These are phyloP conservation scores for Esperia sulphurella DNA, from an alignment of 2,888 invertebrate species.

Conservation along the genomic window DNA sequence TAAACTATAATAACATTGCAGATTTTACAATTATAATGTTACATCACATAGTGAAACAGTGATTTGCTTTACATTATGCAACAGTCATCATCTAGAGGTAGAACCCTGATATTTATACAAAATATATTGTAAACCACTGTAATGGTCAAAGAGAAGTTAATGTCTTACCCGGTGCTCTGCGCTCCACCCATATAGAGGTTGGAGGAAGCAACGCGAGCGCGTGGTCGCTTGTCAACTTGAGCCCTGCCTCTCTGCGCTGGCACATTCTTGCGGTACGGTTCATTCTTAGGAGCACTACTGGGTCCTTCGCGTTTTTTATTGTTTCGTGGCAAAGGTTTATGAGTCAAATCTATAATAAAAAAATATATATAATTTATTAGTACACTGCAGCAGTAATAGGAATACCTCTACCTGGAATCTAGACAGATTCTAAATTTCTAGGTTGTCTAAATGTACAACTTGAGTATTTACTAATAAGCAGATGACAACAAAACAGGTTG, in stretches of 20 bases:
- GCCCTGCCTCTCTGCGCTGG: constrained; percentile 82
- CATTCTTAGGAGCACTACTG: constrained; percentile 79
- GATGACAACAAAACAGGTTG: neutral
- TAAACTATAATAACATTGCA: too few species aligned
- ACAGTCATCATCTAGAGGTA: too few species aligned
- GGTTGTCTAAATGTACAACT: too few species aligned
- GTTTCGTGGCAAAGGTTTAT: constrained; percentile 82
- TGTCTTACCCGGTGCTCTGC: constrained; percentile 82
- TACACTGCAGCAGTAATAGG: too few species aligned
- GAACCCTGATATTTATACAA: too few species aligned
- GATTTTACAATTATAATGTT: too few species aligned
- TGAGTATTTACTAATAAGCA: too few species aligned
- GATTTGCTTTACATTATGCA: too few species aligned
- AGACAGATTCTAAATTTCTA: too few species aligned
- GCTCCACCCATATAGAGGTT: constrained; percentile 80
- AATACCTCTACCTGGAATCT: too few species aligned
- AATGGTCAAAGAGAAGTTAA: constrained; percentile 18
- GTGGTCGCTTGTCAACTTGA: constrained; percentile 85
- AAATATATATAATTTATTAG: too few species aligned
- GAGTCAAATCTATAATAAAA: constrained; percentile 44
- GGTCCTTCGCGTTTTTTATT: constrained; percentile 83
- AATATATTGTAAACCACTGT: neutral
- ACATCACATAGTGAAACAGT: too few species aligned
- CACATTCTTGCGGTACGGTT: constrained; percentile 82
- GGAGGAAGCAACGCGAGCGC: constrained; percentile 78